A percentile compares a stretch with the other conserved stretches of the same genome.
phyloP scores from a whole-genome alignment of 1,140 invertebrate genomes.

The Sesamia nonagrioides region DNA sequence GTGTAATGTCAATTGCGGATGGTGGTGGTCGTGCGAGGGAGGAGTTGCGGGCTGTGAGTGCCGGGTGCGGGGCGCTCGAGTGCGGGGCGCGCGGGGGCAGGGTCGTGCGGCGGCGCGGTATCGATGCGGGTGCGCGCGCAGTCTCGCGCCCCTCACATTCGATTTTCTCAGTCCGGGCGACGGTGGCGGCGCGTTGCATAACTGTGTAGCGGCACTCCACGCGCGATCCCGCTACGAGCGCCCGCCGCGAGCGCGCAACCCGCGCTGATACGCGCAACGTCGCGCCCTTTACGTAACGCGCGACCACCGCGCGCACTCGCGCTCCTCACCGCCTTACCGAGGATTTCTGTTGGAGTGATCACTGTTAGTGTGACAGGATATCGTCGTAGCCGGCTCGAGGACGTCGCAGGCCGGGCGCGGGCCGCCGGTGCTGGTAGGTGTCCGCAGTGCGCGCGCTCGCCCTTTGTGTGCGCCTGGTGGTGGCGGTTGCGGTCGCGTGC shows the following conservation, averaged over 20 bases:
- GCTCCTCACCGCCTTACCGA: conserved; percentile 56
- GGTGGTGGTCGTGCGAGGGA: conserved; percentile 56
- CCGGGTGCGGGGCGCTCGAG: conserved; percentile 58
- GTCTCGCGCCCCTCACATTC: conserved; percentile 76
- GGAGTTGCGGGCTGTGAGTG: conserved; percentile 58
- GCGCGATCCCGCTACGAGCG: conserved; percentile 82
- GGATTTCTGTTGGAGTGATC: conserved; percentile 74
- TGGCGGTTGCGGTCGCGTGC: conserved; percentile 75
- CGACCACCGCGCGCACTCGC: conserved; percentile 69
- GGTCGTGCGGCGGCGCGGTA: conserved; percentile 66
- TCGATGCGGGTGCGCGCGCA: conserved; percentile 82
- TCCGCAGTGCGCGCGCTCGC: conserved; percentile 75
- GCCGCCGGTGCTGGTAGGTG: conserved; percentile 81
- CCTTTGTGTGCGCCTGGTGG: conserved; percentile 73
- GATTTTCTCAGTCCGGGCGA: conserved; percentile 80
- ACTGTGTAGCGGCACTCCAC: conserved; percentile 82
- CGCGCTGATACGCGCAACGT: conserved; percentile 78
- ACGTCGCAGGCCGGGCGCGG: conserved; percentile 62
- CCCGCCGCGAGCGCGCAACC: conserved; percentile 79
- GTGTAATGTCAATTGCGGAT: conserved; percentile 73
- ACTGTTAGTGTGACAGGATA: conserved; percentile 70
- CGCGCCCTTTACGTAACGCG: conserved; percentile 84
- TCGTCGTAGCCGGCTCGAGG: conserved; percentile 66
- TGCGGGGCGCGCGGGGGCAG: conserved; percentile 54
- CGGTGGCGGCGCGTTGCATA: conserved; percentile 85